Evolutionary conservation across 2,113 vertebrate species (phyloP).

Genomic region (Sceloporus undulatus): DNA sequence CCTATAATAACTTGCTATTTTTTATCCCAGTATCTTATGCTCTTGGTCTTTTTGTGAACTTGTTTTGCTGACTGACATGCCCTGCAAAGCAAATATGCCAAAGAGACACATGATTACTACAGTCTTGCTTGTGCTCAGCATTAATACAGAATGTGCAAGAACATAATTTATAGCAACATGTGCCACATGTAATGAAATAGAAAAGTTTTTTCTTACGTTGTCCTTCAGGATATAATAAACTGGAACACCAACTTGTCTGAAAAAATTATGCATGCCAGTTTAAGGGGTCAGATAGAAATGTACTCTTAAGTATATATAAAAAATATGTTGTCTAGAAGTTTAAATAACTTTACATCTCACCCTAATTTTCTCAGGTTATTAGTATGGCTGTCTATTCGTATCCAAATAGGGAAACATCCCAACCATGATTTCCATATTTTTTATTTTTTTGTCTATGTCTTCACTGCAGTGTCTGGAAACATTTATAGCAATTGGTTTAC

Average conservation of each 20-base stretch:
- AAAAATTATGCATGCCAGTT: conserved; percentile 47
- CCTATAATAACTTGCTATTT: conserved; percentile 61
- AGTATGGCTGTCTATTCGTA: neutral
- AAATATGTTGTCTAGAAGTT: neutral
- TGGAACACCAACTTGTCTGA: conserved; percentile 53
- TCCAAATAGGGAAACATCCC: neutral
- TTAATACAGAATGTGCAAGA: conserved; percentile 66
- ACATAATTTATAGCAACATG: conserved; percentile 65
- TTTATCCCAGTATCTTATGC: conserved; percentile 55
- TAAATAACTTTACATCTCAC: neutral
- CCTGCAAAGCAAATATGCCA: conserved; percentile 60
- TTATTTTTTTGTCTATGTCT: neutral
- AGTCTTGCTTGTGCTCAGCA: conserved; percentile 69
- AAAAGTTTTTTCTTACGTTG: conserved; percentile 53
- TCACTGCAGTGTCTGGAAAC: neutral
- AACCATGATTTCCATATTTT: neutral
- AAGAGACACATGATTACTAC: conserved; percentile 59
- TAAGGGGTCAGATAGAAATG: conserved; percentile 12
- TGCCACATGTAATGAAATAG: conserved; percentile 68
- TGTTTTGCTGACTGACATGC: conserved; percentile 65
- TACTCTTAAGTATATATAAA: neutral
- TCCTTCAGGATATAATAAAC: conserved; percentile 66
- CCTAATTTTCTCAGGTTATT: neutral
- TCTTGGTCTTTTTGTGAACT: conserved; percentile 66
- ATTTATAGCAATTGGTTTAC: neutral